Evolutionary conservation across 1,140 invertebrate species (phyloP).

Genomic region (Oncopodura yosiiana): DNA sequence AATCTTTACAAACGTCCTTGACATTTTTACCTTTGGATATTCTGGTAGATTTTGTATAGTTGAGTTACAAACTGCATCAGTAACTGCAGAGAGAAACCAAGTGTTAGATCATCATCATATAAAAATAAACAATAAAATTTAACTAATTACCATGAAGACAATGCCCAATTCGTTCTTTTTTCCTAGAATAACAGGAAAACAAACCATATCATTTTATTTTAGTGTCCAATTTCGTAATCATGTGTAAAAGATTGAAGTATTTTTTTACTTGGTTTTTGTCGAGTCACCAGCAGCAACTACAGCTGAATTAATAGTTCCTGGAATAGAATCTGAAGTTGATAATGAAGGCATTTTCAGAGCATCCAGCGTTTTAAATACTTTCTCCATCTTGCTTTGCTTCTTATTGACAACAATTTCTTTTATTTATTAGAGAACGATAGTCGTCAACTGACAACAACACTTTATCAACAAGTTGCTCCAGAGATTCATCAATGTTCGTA

Average conservation of each 20-base stretch:
- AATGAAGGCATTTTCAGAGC: slow-evolving; percentile 23
- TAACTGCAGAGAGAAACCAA: too few relatives aligned
- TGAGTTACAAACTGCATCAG: slow-evolving; percentile 26
- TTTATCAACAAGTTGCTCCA: too few relatives aligned
- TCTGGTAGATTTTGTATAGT: slow-evolving; percentile 23
- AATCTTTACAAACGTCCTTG: not conserved
- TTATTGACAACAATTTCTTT: too few relatives aligned
- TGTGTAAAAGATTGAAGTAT: not conserved
- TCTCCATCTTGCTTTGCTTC: too few relatives aligned
- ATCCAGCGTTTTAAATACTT: slow-evolving; percentile 29
- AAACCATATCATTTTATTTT: not conserved
- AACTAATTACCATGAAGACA: too few relatives aligned
- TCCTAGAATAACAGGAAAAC: slow-evolving; percentile 15
- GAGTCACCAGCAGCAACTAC: slow-evolving; percentile 31
- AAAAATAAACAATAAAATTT: too few relatives aligned
- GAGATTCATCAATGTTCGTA: too few relatives aligned
- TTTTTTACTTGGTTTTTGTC: slow-evolving; percentile 30
- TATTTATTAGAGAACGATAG: too few relatives aligned
- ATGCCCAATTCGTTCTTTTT: slow-evolving; percentile 30
- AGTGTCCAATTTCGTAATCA: not conserved
- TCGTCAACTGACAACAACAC: too few relatives aligned
- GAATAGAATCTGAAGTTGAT: slow-evolving; percentile 21
- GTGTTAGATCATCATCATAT: too few relatives aligned
- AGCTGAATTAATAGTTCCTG: slow-evolving; percentile 28
- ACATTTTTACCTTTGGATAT: slow-evolving; percentile 20